Percentiles rank a stretch among this genome's conserved stretches.
Conservation (phyloP, 2,797 vertebrate species). For the Trachurus trachurus region DNA sequence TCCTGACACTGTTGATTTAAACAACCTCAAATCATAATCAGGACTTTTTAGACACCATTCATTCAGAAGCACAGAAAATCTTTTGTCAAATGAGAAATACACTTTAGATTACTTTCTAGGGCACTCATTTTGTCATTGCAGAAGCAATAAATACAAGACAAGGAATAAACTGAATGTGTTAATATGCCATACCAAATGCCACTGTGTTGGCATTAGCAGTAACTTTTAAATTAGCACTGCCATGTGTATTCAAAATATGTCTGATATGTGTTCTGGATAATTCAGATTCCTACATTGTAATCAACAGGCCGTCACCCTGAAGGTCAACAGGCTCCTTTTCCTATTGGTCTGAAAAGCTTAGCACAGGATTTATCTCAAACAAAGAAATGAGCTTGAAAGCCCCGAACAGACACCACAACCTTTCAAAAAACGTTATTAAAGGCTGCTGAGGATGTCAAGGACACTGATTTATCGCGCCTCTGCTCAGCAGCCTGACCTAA, state of each 20-base stretch:
- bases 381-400: constrained; percentile 61
- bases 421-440: constrained; percentile 77
- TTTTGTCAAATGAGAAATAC: background rate
- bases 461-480: constrained; percentile 77
- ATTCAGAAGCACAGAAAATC: background rate
- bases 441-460: constrained; percentile 64
- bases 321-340: constrained; percentile 63
- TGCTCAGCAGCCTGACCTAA: constrained; percentile 70
- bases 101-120: background rate
- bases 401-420: constrained; percentile 58
- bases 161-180: constrained; percentile 23
- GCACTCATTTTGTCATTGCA: background rate
- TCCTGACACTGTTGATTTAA: background rate
- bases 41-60: background rate
- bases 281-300: constrained; percentile 58
- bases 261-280: constrained; percentile 62
- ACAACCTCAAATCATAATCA: background rate
- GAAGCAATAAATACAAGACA: constrained; percentile 14
- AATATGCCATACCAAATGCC: constrained; percentile 23
- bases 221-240: constrained; percentile 41
- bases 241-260: constrained; percentile 64
- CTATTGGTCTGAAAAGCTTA: constrained; percentile 50
- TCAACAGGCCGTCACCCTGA: constrained; percentile 60
- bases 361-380: constrained; percentile 62
- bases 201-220: constrained; percentile 38